Evolutionary conservation across 2,888 invertebrate species (phyloP).

Genomic region (Tetropium fuscum): DNA sequence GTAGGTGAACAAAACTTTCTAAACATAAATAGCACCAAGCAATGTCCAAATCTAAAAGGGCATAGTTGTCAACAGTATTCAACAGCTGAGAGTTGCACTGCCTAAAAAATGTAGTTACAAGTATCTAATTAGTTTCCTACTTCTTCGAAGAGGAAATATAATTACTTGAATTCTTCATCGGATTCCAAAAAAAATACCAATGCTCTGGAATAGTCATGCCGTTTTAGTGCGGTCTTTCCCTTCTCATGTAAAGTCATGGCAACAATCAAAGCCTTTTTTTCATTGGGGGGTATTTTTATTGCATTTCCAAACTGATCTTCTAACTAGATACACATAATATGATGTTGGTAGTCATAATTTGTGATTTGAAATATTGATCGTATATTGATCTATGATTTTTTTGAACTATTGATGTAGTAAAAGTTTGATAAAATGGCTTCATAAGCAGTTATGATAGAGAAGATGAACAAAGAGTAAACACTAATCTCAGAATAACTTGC

Average conservation of each 20-base stretch:
- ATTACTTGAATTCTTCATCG: slow-evolving; percentile 76
- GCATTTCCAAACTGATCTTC: slow-evolving; percentile 85
- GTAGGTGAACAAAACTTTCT: slow-evolving; percentile 76
- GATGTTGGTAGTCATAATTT: too few relatives aligned
- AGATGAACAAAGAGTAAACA: too few relatives aligned
- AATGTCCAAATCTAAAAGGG: slow-evolving; percentile 84
- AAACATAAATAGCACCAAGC: slow-evolving; percentile 91
- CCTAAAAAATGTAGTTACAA: too few relatives aligned
- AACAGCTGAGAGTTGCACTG: slow-evolving; percentile 76
- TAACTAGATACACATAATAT: slow-evolving; percentile 65
- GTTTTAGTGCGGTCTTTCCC: slow-evolving; percentile 76
- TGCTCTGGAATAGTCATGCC: slow-evolving; percentile 76
- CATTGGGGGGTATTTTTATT: slow-evolving; percentile 76
- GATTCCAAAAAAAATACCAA: slow-evolving; percentile 82
- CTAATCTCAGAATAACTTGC: too few relatives aligned
- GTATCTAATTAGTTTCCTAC: too few relatives aligned
- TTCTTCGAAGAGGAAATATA: slow-evolving; percentile 5
- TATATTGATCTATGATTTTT: too few relatives aligned
- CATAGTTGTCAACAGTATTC: slow-evolving; percentile 84
- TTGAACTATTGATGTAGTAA: too few relatives aligned
- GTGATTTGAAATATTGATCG: too few relatives aligned
- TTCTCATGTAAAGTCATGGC: slow-evolving; percentile 87
- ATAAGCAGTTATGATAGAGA: too few relatives aligned
- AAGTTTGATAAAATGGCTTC: too few relatives aligned
- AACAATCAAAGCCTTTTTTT: slow-evolving; percentile 77